phyloP scores from a whole-genome alignment of 2,888 invertebrate species.

The Acleris cristana region DNA sequence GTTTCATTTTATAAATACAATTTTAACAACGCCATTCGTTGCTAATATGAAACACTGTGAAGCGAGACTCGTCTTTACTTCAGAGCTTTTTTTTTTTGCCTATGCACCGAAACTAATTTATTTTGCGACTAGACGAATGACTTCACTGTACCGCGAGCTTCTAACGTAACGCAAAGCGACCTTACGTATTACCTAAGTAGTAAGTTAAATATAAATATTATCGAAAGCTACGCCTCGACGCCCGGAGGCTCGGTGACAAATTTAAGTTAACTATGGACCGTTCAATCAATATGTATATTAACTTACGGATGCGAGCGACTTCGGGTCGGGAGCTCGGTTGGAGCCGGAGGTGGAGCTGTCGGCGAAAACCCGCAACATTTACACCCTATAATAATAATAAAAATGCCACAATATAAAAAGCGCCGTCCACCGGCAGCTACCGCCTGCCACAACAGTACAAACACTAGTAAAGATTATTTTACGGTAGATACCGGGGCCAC shows the following conservation, averaged over 20 bases:
- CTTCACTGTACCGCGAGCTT: conserved; percentile 30
- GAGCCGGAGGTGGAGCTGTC: not conserved
- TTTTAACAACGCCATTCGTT: no score
- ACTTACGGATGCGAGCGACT: not conserved
- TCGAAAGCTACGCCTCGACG: conserved; percentile 26
- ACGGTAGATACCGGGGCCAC: no score
- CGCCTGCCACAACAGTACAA: no score
- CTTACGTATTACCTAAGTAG: conserved; percentile 25
- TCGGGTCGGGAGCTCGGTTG: not conserved
- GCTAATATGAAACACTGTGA: not conserved
- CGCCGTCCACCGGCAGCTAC: no score
- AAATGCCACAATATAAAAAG: no score
- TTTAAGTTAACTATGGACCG: not conserved
- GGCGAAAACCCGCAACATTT: no score
- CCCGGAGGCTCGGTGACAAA: not conserved
- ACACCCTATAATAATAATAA: no score
- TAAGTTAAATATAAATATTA: conserved; percentile 34
- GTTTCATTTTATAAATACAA: no score
- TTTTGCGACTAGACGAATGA: conserved; percentile 50
- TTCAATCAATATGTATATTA: not conserved
- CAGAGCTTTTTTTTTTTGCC: not conserved
- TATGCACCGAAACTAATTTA: conserved; percentile 42
- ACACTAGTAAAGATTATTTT: no score
- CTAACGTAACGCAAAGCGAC: conserved; percentile 26
- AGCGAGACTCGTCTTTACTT: not conserved